Base-by-base conservation (phyloP, 2,797 vertebrate species). In the Sebastolobus altivelis region DNA sequence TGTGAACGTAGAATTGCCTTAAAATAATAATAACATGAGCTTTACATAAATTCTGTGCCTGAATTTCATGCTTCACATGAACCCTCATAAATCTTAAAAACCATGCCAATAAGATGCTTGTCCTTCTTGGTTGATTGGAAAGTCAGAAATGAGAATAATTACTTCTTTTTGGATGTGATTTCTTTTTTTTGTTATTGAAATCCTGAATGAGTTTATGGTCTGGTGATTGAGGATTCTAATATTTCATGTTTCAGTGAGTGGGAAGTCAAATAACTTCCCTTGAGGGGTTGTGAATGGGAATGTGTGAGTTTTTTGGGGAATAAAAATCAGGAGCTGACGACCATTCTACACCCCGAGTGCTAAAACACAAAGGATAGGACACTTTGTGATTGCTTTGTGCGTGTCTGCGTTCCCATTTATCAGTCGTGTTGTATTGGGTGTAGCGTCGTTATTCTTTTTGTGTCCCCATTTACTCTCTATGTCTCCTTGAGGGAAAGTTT, bases 81-180 rank as follows among this genome's bases (percentile, higher is more conserved):
- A 9, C 6, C 22, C 35, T 56, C 29, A 61, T 72, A 33, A 76
- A 79, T 68, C 12, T 68, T 43, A 46, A 75, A 74, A 55, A 33
- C 1, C 29, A 38, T 20, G 43, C 25, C 38, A 77, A 65, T 55
- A 55, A 40, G 6, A 59, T 22, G 37, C 65, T 61, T n/a, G 56
- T 22, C 37, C 25, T 40, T 66, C n/a, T 13, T 1, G 3, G 33
- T 11, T 80, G 58, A 63, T 12, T 65, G 25, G 33, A 77, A 69
- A 73, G 58, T 80, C 38, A 63, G n/a, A 37, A 10, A 59, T 1
- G 0, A 65, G 29, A 75, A 33, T 18, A 65, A 56, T 55, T 14
- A 14, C 40, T 60, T 71, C 7, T 56, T 43, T 38, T 71, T 25
- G 2, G 7, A 52, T 31, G 27, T 35, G 29, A 33, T 52, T 74